These are phyloP conservation scores for Fringilla coelebs DNA, from an alignment of 2,797 vertebrate species.

Conservation along the genomic window DNA sequence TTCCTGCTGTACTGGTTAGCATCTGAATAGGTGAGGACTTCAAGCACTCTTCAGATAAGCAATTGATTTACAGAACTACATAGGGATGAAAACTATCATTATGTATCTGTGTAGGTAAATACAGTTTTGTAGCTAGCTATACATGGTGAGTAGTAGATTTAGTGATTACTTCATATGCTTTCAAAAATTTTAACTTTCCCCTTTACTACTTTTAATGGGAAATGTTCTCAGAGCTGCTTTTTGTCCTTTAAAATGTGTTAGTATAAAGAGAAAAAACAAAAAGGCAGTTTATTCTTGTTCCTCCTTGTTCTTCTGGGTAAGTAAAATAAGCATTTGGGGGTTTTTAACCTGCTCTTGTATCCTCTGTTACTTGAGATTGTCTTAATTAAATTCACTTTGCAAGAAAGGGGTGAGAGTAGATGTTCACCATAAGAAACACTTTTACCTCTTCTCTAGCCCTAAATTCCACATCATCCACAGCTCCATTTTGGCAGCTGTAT, in stretches of 20 bases:
- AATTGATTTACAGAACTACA: neutral
- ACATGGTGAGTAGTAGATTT: neutral
- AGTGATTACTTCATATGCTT: neutral
- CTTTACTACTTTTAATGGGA: neutral
- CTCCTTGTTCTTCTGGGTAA: neutral
- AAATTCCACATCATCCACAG: neutral
- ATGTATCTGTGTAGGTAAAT: neutral
- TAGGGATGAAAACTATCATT: neutral
- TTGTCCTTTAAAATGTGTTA: neutral
- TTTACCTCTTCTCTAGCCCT: neutral
- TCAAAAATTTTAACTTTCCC: neutral
- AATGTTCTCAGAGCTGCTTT: neutral
- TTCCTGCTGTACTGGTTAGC: neutral
- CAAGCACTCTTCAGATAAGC: neutral
- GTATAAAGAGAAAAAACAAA: neutral
- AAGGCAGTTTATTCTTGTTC: neutral
- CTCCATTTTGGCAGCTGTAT: neutral
- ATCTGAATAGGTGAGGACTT: neutral
- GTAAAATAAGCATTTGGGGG: rapidly evolving
- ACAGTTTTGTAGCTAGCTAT: neutral
- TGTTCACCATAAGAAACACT: neutral
- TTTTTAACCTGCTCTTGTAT: neutral
- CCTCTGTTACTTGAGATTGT: neutral
- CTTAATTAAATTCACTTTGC: neutral
- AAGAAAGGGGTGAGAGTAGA: neutral